Evolutionary conservation across 1,140 invertebrate genomes (phyloP).

Genomic region (Brevipalpus yothersi): DNA sequence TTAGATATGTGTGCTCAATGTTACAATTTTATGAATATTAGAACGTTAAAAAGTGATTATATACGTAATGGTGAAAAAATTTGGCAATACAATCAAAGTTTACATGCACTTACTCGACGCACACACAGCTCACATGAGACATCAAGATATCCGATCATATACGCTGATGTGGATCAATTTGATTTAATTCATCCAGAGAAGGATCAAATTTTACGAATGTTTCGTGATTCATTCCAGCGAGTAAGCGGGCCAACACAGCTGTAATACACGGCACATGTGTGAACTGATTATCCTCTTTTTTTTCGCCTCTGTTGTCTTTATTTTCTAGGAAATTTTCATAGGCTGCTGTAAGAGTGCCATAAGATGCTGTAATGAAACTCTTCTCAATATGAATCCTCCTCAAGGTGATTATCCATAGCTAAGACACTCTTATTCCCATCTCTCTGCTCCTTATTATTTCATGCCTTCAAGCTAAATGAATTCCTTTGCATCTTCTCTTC

Average conservation of each 20-base stretch:
- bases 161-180: neutral
- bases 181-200: neutral
- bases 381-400: neutral
- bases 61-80: neutral
- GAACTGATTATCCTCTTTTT: neutral
- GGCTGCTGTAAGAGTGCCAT: conserved; percentile 6
- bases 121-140: neutral
- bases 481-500: neutral
- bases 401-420: neutral
- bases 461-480: neutral
- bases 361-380: conserved; percentile 3
- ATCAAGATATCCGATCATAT: neutral
- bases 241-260: neutral
- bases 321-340: conserved; percentile 3
- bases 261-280: neutral
- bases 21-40: conserved; percentile 5
- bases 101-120: neutral
- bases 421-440: neutral
- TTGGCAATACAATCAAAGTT: neutral
- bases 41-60: neutral
- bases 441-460: neutral
- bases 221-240: neutral
- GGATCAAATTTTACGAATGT: neutral
- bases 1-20: conserved; percentile 9
- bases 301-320: neutral